Conservation (phyloP, 2,888 invertebrate species). For the Drosophila eohydei region DNA sequence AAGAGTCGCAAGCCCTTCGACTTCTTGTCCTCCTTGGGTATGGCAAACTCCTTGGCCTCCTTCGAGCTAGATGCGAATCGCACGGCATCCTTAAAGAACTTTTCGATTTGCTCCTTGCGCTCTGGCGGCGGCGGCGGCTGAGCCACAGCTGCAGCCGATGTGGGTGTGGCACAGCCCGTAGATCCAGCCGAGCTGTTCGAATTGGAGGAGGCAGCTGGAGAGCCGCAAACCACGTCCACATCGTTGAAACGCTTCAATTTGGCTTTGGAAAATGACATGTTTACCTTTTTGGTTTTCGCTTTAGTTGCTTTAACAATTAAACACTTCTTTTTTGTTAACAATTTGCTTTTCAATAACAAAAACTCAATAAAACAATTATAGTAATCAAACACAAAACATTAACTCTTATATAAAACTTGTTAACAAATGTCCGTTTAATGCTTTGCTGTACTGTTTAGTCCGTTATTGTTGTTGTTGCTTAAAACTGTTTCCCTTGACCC, state of each 20-base stretch:
- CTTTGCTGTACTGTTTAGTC: conserved; percentile 57
- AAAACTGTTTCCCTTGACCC: conserved; percentile 45
- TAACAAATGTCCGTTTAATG: conserved; percentile 64
- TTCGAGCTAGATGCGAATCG: conserved; percentile 81
- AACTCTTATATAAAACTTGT: conserved; percentile 42
- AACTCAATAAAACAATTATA: conserved; percentile 67
- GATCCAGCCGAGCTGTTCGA: conserved; percentile 65
- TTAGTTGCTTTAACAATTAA: conserved; percentile 11
- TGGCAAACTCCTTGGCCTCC: conserved; percentile 83
- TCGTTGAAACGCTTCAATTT: conserved; percentile 85
- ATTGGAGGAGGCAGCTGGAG: conserved; percentile 63
- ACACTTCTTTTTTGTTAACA: conserved; percentile 47
- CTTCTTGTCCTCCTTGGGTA: conserved; percentile 83
- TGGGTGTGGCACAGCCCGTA: conserved; percentile 67
- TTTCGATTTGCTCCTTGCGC: conserved; percentile 84
- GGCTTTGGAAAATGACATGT: conserved; percentile 84
- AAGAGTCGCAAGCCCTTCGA: conserved; percentile 82
- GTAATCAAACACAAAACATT: conserved; percentile 66
- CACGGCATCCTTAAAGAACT: conserved; percentile 85
- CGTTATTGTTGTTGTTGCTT: conserved; percentile 40
- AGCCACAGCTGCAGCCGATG: conserved; percentile 33
- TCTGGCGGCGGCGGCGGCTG: conserved; percentile 63
- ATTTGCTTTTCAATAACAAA: conserved; percentile 59
- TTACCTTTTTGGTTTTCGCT: conserved; percentile 1
- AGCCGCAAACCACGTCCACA: conserved; percentile 80